Percentiles rank a stretch among this genome's conserved stretches.
Conservation (phyloP, 92 coral and sea anemone species). For the Actinostola sp. region DNA sequence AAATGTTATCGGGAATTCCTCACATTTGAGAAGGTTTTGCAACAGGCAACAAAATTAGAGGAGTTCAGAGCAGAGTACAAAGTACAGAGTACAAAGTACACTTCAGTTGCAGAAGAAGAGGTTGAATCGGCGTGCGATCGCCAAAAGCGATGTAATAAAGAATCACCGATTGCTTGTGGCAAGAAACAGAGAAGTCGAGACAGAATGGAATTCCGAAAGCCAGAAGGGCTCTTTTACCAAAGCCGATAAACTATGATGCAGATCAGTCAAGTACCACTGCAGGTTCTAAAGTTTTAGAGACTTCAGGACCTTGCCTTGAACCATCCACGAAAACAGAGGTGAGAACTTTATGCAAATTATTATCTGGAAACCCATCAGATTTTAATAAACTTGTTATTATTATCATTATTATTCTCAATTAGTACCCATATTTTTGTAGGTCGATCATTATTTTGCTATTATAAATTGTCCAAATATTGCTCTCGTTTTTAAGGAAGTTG, state of each 20-base stretch:
- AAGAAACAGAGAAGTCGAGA: not conserved
- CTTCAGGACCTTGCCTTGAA: not conserved
- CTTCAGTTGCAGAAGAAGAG: not conserved
- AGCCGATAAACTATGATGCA: not conserved
- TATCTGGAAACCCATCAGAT: not conserved
- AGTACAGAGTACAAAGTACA: no score
- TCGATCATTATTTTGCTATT: no score
- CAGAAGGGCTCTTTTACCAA: not conserved
- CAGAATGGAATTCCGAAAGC: not conserved
- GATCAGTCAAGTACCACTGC: not conserved
- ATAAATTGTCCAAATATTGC: no score
- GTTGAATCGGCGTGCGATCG: not conserved
- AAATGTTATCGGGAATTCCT: constrained; percentile 3
- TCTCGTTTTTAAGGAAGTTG: no score
- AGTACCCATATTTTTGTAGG: no score
- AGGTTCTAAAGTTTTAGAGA: no score
- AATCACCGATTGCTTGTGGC: not conserved
- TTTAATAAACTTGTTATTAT: not conserved
- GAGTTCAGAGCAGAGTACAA: not conserved
- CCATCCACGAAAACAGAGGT: constrained; percentile 2
- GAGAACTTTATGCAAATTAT: not conserved
- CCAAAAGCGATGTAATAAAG: constrained; percentile 4
- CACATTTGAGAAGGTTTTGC: not conserved
- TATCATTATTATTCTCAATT: no score
- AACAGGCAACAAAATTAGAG: not conserved